Conservation (phyloP, 1,140 invertebrate species). For the Zaprionus davidi region DNA sequence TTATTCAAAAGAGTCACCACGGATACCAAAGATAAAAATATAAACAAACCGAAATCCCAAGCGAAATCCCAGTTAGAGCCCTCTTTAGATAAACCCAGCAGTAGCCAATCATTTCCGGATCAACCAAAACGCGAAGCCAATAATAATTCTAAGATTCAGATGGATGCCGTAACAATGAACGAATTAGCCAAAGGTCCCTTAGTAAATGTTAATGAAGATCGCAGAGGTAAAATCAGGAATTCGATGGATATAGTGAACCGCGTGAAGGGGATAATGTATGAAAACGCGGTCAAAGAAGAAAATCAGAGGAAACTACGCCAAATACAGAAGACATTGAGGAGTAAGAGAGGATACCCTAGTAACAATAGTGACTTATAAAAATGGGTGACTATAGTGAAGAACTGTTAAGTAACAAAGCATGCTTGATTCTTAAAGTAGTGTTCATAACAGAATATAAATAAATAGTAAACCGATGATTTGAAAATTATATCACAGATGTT, state of each 20-base stretch:
- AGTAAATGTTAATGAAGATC: not conserved
- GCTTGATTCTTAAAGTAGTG: not conserved
- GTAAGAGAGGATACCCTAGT: not conserved
- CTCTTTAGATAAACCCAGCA: not conserved
- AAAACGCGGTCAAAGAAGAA: not conserved
- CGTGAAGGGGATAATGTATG: not conserved
- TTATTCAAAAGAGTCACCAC: not conserved
- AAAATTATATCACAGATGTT: not conserved
- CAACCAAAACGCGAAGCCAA: not conserved
- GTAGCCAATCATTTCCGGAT: not conserved
- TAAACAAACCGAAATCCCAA: not conserved
- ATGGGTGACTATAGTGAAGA: not conserved
- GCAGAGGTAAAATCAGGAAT: not conserved
- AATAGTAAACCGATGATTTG: not conserved
- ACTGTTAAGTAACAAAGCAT: not conserved
- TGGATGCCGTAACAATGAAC: not conserved
- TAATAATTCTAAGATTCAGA: not conserved
- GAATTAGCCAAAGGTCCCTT: not conserved
- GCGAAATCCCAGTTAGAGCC: not conserved
- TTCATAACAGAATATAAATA: not conserved
- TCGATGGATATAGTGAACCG: not conserved
- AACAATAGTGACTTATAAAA: no score
- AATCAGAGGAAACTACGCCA: not conserved
- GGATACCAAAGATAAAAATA: not conserved
- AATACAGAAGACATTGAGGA: not conserved